Conservation (phyloP, 2,888 invertebrate species). For the Scrobipalpa costella region DNA sequence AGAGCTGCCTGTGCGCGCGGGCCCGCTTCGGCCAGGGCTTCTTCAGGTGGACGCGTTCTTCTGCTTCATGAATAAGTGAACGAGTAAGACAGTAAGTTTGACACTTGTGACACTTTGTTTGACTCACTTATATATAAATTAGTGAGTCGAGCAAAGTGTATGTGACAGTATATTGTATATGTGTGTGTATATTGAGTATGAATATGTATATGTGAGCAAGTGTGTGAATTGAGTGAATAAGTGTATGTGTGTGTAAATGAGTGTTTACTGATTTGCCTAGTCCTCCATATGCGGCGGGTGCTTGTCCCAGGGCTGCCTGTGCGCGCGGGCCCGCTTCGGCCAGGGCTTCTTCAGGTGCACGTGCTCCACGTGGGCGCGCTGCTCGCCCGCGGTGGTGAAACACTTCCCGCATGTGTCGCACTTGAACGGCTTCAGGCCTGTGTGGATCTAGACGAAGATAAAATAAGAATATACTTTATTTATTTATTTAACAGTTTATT, state of each 20-base stretch:
- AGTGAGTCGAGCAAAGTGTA: too few species aligned
- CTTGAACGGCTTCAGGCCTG: conserved; percentile 61
- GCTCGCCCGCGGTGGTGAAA: conserved; percentile 70
- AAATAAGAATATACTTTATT: too few species aligned
- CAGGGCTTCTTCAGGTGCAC: conserved; percentile 74
- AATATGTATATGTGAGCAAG: too few species aligned
- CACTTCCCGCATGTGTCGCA: conserved; percentile 61
- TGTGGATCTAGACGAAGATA: conserved; percentile 57
- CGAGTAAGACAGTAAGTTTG: too few species aligned
- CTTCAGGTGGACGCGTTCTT: conserved; percentile 71
- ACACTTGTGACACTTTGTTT: too few species aligned
- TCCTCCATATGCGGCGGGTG: background rate
- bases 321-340: conserved; percentile 57
- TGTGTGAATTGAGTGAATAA: background rate
- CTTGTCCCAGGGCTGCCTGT: conserved; percentile 23
- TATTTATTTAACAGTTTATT: too few species aligned
- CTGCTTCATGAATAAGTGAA: too few species aligned
- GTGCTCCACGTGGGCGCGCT: conserved; percentile 66
- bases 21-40: conserved; percentile 71
- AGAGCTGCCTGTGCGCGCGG: conserved; percentile 33
- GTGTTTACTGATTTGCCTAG: background rate
- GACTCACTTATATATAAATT: too few species aligned
- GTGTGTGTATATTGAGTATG: too few species aligned
- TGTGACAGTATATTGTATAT: too few species aligned
- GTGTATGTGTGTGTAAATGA: background rate